Evolutionary conservation across 2,797 vertebrate species (phyloP).

Genomic region (Ctenopoma multispine): DNA sequence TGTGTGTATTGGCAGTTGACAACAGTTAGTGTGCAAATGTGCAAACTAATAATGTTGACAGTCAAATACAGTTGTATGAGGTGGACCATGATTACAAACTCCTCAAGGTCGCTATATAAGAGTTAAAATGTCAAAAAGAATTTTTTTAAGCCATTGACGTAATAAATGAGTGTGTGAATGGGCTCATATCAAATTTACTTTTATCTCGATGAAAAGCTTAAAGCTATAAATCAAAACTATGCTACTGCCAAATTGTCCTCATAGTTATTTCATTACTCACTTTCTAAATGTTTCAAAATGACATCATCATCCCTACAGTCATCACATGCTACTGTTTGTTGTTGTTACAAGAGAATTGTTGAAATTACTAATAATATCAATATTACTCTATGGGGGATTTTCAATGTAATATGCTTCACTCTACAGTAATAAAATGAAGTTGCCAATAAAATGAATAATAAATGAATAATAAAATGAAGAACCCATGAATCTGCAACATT

Average conservation of each 20-base stretch:
- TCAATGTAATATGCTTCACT: neutral
- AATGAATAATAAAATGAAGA: too few relatives aligned
- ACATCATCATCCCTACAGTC: constrained; percentile 2
- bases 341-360: too few relatives aligned
- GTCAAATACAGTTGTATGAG: too few relatives aligned
- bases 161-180: neutral
- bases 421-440: constrained; percentile 3
- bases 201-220: constrained; percentile 3
- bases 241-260: neutral
- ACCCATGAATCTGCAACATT: constrained; percentile 3
- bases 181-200: neutral
- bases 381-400: neutral
- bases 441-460: too few relatives aligned
- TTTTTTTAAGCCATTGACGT: neutral
- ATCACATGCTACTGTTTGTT: neutral
- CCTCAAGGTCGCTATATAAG: neutral
- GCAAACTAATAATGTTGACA: too few relatives aligned
- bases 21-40: too few relatives aligned
- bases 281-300: neutral
- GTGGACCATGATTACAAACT: too few relatives aligned
- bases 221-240: neutral
- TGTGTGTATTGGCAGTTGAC: too few relatives aligned
- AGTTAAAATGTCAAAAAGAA: neutral
- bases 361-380: neutral
- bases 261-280: neutral